Percentiles rank a stretch among this genome's conserved stretches.
Conservation (phyloP, 2,888 invertebrate species). For the Melieria crassipennis region DNA sequence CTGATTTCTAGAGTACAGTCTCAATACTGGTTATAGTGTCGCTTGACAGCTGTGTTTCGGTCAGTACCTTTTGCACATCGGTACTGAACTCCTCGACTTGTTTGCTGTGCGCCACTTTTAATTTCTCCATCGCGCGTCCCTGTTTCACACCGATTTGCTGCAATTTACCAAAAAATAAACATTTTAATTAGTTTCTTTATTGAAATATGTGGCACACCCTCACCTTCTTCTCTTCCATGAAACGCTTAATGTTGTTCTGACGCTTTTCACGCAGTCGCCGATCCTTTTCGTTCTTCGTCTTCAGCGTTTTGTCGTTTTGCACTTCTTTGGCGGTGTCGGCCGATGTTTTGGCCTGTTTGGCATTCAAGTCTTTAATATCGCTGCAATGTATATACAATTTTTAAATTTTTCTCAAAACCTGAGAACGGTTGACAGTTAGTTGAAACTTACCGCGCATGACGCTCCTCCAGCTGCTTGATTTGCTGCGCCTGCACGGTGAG, state of each 20-base stretch:
- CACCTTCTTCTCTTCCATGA: conserved; percentile 92
- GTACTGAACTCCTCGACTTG: conserved; percentile 89
- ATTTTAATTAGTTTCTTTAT: neutral
- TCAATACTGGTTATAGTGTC: conserved; percentile 63
- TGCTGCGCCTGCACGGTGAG: conserved; percentile 83
- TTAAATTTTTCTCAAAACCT: neutral
- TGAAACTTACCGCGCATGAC: conserved; percentile 74
- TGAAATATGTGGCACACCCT: neutral
- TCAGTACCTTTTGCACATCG: conserved; percentile 82
- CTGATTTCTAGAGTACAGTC: conserved; percentile 60
- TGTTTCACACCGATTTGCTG: conserved; percentile 87
- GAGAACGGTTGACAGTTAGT: neutral
- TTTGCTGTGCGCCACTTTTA: conserved; percentile 91
- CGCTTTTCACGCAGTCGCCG: conserved; percentile 92
- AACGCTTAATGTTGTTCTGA: conserved; percentile 97
- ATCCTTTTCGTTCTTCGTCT: conserved; percentile 97
- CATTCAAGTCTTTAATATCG: conserved; percentile 95
- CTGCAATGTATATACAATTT: conserved; percentile 64
- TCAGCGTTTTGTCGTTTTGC: conserved; percentile 92
- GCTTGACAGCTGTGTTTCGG: conserved; percentile 54
- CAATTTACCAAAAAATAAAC: neutral
- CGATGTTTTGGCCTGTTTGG: conserved; percentile 93
- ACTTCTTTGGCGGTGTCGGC: conserved; percentile 98
- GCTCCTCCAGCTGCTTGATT: conserved; percentile 88
- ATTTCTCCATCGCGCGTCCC: conserved; percentile 88